Evolutionary conservation across 1,140 invertebrate species (phyloP), one percentile per base, ranked within the genome.

Genomic region (Drosophila micromelanica): DNA sequence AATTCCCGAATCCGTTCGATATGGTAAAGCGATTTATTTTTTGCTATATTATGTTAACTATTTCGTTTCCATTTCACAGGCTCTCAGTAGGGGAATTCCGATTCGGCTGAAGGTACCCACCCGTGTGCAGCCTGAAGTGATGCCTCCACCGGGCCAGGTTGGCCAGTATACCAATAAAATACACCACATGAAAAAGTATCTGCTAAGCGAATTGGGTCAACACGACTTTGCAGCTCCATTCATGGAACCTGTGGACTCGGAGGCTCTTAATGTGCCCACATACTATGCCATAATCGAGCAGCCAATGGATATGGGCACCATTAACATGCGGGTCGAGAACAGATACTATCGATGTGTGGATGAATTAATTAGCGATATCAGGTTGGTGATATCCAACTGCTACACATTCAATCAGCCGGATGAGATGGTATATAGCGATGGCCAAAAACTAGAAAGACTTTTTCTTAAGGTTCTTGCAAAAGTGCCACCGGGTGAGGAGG

Each of bases 141-240:
- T 27, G 65, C 65, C 57, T 3, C 6, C 17, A 8, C 1, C n/a
- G n/a, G 65, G 65, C 11, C 6, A 11, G n/a, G 7, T 11, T 9
- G 65, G 65, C 1, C 3, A 6, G 2, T 52, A 54, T 11, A 54
- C 57, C 6, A 61, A 69, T 11, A 69, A 69, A 17, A 69, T 69
- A 8, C 65, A 37, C 5, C 30, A 30, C 13, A 13, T 69, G 7
- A 23, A 30, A 5, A 52, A n/a, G 32, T 32, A 3, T 30, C 8
- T 61, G 0, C 17, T 69, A 17, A 2, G 32, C 0, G 30, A 51
- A 2, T 11, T 69, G 17, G 4, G 5, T 0, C 13, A n/a, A 2
- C 7, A 37, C 4, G 7, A 3, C 2, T 45, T 27, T 7, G 23
- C 30, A 0, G 1, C n/a, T 5, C 51, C 51, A 0, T 52, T 52